These are phyloP conservation scores for Cephus sareptanus DNA, from an alignment of 2,888 invertebrate genomes.

Conservation along the genomic window DNA sequence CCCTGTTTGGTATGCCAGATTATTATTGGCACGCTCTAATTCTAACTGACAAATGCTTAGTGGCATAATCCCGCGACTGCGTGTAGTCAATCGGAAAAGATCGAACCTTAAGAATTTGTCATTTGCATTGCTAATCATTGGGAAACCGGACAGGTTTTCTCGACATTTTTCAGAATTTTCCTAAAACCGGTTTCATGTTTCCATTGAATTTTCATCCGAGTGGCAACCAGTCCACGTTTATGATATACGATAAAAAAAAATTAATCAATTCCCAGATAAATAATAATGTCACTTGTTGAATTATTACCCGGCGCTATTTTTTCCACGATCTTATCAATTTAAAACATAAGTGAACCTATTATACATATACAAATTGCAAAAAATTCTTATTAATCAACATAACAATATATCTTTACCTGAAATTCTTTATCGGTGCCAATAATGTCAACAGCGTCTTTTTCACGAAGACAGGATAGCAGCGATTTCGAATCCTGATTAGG, in stretches of 20 bases:
- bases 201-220: neutral
- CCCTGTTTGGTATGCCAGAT: neutral
- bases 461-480: constrained; percentile 74
- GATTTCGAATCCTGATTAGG: constrained; percentile 67
- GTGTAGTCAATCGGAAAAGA: neutral
- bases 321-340: neutral
- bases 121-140: neutral
- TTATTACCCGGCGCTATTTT: neutral
- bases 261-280: too few species aligned
- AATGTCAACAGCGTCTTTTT: constrained; percentile 72
- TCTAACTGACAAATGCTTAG: neutral
- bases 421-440: constrained; percentile 75
- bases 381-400: neutral
- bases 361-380: neutral
- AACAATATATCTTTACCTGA: constrained; percentile 69
- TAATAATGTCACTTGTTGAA: neutral
- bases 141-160: neutral
- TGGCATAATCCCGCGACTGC: neutral
- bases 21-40: neutral
- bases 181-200: neutral
- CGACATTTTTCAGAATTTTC: neutral
- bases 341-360: neutral
- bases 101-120: neutral
- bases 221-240: neutral
- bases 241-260: neutral